Base-by-base conservation (phyloP, 2,113 vertebrate genomes). In the Tyrannus savana region DNA sequence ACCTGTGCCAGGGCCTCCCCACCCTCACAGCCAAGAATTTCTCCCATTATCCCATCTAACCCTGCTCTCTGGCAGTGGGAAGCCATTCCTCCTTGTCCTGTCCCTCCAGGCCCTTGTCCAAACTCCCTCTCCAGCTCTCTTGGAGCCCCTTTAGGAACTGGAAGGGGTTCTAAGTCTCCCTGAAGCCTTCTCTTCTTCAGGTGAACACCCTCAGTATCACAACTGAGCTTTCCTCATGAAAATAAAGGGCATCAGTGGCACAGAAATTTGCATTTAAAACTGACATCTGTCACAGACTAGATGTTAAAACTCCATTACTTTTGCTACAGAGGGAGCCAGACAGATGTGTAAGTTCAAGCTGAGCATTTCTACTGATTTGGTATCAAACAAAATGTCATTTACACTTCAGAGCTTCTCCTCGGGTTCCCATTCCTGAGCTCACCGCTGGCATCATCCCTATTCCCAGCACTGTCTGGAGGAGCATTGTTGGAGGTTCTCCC, bases 341-440 rank as follows among this genome's bases (percentile, higher is more conserved):
- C 25, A 35, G 60, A 58, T 7, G 46, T 21, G 8, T 11, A 1
- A 89, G 14, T 55, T 35, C 69, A 60, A 74, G 49, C 35, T 67
- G 37, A 68, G 58, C 41, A 47, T 72, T 93, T 76, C 49, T 59
- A 53, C 14, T 39, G 63, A 31, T 93, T 2, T 6, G 53, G 39
- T 87, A 84, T 6, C 66, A 90, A 96, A 94, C 23, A 52, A 95
- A 90, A 71, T 6, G n/a, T 18, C 59, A 96, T 91, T 98, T 98
- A 99, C 99, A 98, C 95, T 98, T 98, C 33, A 98, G 98, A n/a
- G 98, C 98, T 96, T 99, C 99, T 96, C 99, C 99, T 60, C 98
- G 98, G 58, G 98, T 92, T 35, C 98, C 99, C 96, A 99, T 96
- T 52, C 98, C 99, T 46, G 98, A 96, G 21, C 96, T 95, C 95